Conservation (phyloP, 2,113 vertebrate species). For the Phaethornis superciliosus region DNA sequence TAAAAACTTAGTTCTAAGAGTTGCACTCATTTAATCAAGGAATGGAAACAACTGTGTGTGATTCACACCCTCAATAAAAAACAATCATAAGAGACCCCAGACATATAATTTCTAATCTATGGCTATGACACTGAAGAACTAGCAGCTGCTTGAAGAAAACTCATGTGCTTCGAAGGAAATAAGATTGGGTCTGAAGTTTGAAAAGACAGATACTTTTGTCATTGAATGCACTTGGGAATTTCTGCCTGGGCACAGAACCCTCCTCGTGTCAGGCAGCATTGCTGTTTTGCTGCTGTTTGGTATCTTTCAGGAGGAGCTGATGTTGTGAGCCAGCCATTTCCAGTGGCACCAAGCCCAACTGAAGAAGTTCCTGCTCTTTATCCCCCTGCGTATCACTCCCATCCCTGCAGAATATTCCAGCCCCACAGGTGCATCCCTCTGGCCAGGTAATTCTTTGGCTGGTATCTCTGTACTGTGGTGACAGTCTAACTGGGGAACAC, state of each 20-base stretch:
- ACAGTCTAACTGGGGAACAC: background rate
- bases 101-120: constrained; percentile 45
- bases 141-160: constrained; percentile 28
- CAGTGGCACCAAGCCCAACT: background rate
- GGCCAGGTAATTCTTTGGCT: background rate
- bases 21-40: constrained; percentile 26
- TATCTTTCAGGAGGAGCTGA: background rate
- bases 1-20: constrained; percentile 45
- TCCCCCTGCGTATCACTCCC: rapidly evolving
- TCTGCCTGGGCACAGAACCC: background rate
- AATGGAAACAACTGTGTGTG: constrained; percentile 37
- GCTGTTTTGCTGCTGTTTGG: background rate
- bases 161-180: background rate
- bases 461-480: background rate
- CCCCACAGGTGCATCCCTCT: background rate
- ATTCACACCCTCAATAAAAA: constrained; percentile 33
- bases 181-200: background rate
- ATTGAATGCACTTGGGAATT: background rate
- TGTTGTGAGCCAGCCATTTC: background rate
- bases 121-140: background rate
- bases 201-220: background rate
- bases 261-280: rapidly evolving
- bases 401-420: background rate
- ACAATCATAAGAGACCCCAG: constrained; percentile 4
- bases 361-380: background rate